phyloP scores from a whole-genome alignment of 2,797 vertebrate genomes.

The Poecilia picta region DNA sequence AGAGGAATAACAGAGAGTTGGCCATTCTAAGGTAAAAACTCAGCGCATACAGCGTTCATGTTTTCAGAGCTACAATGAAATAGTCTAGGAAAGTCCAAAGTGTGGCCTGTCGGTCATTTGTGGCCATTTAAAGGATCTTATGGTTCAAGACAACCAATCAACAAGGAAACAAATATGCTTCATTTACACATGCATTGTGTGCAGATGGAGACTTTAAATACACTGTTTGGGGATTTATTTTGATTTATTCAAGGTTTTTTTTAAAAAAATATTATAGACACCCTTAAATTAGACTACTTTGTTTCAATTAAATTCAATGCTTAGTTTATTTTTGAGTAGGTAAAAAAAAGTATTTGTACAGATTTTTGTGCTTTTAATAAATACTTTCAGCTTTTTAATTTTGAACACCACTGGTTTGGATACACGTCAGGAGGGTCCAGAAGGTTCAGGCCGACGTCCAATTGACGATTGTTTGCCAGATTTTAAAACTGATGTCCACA shows the following conservation, averaged over 20 bases:
- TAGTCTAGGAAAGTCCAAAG: not conserved
- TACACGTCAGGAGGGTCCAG: not conserved
- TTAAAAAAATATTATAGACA: not conserved
- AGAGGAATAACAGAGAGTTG: no score
- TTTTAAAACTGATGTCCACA: not conserved
- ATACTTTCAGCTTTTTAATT: not conserved
- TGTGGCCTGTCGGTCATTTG: not conserved
- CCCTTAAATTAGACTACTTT: not conserved
- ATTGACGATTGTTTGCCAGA: not conserved
- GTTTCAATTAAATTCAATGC: not conserved
- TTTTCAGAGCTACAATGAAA: no score
- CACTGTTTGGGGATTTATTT: not conserved
- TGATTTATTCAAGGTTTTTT: not conserved
- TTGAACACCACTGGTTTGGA: not conserved
- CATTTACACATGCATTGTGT: not conserved
- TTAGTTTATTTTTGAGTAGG: not conserved
- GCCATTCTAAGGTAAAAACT: no score
- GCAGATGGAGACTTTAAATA: not conserved
- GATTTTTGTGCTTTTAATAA: not conserved
- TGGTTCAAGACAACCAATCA: not conserved
- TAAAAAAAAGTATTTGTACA: not conserved
- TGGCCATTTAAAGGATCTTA: not conserved
- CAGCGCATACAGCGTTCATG: no score
- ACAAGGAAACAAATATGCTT: not conserved
- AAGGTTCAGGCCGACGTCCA: not conserved